These are phyloP conservation scores for Drosophila bunnanda DNA, from an alignment of 2,888 invertebrate genomes.

Conservation along the genomic window DNA sequence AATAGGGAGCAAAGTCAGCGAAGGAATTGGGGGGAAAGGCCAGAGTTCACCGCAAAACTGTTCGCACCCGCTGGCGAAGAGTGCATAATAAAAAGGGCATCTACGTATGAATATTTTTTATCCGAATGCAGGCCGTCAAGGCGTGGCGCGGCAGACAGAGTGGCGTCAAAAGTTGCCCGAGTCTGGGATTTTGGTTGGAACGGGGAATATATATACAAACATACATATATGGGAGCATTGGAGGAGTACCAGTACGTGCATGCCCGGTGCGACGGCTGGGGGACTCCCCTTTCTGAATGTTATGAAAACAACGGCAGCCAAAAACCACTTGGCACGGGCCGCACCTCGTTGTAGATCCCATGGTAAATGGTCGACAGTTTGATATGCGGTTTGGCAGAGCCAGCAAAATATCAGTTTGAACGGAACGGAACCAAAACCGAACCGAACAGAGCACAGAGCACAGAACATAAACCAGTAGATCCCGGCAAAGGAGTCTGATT, in stretches of 20 bases:
- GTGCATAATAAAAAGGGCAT: constrained; percentile 68
- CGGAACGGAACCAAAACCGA: constrained; percentile 22
- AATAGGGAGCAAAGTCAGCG: not conserved
- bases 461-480: constrained; percentile 10
- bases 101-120: constrained; percentile 69
- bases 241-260: constrained; percentile 10
- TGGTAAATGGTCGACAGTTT: constrained; percentile 79
- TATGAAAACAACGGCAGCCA: constrained; percentile 79
- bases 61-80: constrained; percentile 41
- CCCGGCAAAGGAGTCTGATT: constrained; percentile 59
- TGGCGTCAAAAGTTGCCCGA: constrained; percentile 71
- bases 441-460: not conserved
- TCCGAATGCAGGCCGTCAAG: constrained; percentile 74
- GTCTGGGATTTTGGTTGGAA: constrained; percentile 22
- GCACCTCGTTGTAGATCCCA: constrained; percentile 71
- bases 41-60: constrained; percentile 36
- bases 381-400: constrained; percentile 77
- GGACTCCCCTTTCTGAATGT: constrained; percentile 41
- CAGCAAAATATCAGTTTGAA: constrained; percentile 77
- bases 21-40: constrained; percentile 2
- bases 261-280: not conserved
- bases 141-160: constrained; percentile 78
- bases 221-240: not conserved
- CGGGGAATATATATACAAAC: constrained; percentile 9
- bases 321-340: constrained; percentile 76